A percentile compares a stretch with the other conserved stretches of the same genome.
phyloP scores from a whole-genome alignment of 2,113 vertebrate genomes.

The Gila orcuttii region DNA sequence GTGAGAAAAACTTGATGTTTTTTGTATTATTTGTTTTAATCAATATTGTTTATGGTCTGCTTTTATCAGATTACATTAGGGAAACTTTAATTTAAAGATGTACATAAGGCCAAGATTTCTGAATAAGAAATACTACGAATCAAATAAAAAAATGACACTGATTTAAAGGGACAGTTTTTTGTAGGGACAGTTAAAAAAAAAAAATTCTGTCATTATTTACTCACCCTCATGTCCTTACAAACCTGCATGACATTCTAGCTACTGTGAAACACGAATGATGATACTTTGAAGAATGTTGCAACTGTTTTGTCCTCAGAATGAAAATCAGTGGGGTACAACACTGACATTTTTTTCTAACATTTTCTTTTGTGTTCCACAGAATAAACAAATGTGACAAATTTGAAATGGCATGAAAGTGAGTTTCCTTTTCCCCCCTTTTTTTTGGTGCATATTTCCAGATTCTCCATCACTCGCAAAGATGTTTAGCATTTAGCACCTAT shows the following conservation, averaged over 20 bases:
- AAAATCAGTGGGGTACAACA: background rate
- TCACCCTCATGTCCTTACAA: background rate
- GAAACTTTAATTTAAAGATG: background rate
- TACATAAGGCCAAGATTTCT: background rate
- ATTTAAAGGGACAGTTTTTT: no score
- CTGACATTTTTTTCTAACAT: no score
- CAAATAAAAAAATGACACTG: no score
- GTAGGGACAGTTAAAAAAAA: background rate
- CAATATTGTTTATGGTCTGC: background rate
- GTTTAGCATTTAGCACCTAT: background rate
- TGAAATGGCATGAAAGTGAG: background rate
- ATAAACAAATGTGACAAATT: no score
- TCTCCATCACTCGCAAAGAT: background rate
- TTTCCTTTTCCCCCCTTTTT: no score
- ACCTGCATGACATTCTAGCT: background rate
- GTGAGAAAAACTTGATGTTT: no score
- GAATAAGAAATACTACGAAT: no score
- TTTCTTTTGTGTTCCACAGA: no score
- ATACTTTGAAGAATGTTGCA: background rate
- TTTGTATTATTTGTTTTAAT: no score
- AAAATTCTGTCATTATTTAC: background rate
- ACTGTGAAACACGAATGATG: background rate
- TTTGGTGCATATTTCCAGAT: no score
- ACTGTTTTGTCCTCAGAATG: background rate
- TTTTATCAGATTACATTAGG: background rate